A percentile compares a stretch with the other conserved stretches of the same genome.
Conservation (phyloP, 2,113 vertebrate genomes). For the Dicaeum eximium region DNA sequence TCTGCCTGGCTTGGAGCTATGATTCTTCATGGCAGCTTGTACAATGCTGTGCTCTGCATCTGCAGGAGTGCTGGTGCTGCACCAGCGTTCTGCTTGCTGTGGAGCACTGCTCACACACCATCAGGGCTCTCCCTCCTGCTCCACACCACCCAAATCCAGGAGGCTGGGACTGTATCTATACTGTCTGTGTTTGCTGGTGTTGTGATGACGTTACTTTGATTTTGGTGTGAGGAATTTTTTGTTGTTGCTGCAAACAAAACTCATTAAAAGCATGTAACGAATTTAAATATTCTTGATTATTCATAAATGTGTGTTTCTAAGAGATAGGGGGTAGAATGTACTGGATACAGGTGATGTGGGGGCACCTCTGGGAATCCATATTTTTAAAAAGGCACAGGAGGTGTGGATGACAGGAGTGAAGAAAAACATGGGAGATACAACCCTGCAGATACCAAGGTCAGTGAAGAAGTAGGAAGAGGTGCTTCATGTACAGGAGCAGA, state of each 20-base stretch:
- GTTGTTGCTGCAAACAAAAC: not conserved
- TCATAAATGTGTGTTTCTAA: not conserved
- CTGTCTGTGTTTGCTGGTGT: rapidly evolving
- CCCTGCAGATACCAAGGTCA: not conserved
- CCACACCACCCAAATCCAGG: not conserved
- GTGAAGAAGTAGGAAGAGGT: not conserved
- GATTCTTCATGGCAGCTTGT: not conserved
- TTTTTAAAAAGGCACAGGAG: not conserved
- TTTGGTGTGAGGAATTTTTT: not conserved
- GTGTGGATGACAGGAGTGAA: not conserved
- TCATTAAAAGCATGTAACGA: not conserved
- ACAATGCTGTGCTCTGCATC: not conserved
- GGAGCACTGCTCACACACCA: not conserved
- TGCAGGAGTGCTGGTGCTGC: no score
- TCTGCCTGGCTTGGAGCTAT: not conserved
- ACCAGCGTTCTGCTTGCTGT: rapidly evolving
- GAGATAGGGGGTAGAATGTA: not conserved
- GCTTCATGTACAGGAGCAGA: not conserved
- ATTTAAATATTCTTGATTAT: not conserved
- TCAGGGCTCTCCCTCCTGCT: not conserved
- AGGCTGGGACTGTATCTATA: rapidly evolving
- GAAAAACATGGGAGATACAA: not conserved
- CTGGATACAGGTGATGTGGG: not conserved
- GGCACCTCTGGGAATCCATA: rapidly evolving
- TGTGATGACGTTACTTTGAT: not conserved